Evolutionary conservation across 2,888 invertebrate species (phyloP).

Genomic region (Drosophila fungiperda): DNA sequence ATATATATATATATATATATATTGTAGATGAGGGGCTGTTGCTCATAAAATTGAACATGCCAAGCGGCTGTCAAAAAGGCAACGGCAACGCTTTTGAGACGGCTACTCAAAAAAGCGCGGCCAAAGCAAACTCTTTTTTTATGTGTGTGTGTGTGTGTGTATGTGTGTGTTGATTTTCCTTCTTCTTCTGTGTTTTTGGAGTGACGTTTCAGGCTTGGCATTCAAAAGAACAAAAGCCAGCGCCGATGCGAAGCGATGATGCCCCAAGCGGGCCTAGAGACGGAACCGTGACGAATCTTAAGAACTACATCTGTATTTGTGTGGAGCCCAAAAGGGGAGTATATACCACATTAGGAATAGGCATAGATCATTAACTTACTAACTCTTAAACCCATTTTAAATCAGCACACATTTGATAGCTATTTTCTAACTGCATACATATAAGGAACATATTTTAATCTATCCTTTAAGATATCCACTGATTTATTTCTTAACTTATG

Average conservation of each 20-base stretch:
- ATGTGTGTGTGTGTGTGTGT: slow-evolving; percentile 39
- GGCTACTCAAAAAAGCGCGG: slow-evolving; percentile 61
- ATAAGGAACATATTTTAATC: background rate
- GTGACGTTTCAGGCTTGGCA: slow-evolving; percentile 78
- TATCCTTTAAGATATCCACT: background rate
- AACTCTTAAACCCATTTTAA: background rate
- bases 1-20: background rate
- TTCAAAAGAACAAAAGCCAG: slow-evolving; percentile 73
- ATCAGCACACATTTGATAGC: background rate
- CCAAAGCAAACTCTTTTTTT: background rate
- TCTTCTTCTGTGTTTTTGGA: slow-evolving; percentile 47
- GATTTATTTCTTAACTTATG: background rate
- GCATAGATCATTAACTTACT: background rate
- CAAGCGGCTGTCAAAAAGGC: slow-evolving; percentile 73
- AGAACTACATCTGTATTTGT: slow-evolving; percentile 8
- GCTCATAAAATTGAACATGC: slow-evolving; percentile 74
- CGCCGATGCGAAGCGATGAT: slow-evolving; percentile 56
- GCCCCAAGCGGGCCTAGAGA: slow-evolving; percentile 62
- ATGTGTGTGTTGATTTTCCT: slow-evolving; percentile 34
- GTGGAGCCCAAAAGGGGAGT: background rate
- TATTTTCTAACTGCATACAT: background rate
- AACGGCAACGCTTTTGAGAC: slow-evolving; percentile 59
- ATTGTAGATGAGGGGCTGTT: slow-evolving; percentile 21
- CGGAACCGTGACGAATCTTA: slow-evolving; percentile 58
- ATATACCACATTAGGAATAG: slow-evolving; percentile 3